A percentile compares a stretch with the other conserved stretches of the same genome.
Conservation (phyloP, 2,888 invertebrate species). For the Drosophila limbata region DNA sequence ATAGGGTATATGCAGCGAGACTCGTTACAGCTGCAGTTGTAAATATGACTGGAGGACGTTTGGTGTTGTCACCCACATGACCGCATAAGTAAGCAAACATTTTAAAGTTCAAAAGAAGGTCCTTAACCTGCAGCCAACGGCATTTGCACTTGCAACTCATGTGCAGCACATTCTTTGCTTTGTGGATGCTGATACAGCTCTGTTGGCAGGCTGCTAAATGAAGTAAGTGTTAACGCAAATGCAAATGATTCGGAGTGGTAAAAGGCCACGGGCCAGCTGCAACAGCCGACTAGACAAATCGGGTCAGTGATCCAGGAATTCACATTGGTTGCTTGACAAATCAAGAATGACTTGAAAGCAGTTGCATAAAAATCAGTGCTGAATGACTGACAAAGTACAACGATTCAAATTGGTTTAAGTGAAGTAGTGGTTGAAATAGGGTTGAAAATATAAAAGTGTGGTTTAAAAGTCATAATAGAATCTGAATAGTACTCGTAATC, state of each 20-base stretch:
- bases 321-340: slow-evolving; percentile 7
- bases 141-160: slow-evolving; percentile 43
- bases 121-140: slow-evolving; percentile 75
- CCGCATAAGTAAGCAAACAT: slow-evolving; percentile 64
- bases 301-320: slow-evolving; percentile 60
- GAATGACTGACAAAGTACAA: not conserved
- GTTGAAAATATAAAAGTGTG: not conserved
- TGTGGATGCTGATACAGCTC: slow-evolving; percentile 24
- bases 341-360: not conserved
- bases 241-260: slow-evolving; percentile 57
- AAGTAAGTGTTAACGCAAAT: slow-evolving; percentile 78
- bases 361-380: slow-evolving; percentile 2
- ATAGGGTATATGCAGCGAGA: slow-evolving; percentile 17
- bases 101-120: slow-evolving; percentile 78
- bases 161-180: slow-evolving; percentile 26
- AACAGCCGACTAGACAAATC: slow-evolving; percentile 40
- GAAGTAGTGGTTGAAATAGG: not conserved
- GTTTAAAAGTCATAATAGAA: no score
- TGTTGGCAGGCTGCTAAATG: slow-evolving; percentile 60
- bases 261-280: slow-evolving; percentile 26
- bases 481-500: no score
- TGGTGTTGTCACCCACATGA: slow-evolving; percentile 57
- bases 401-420: not conserved
- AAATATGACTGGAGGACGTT: slow-evolving; percentile 43
- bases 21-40: slow-evolving; percentile 20